These are phyloP conservation scores for Macroglossus sobrinus DNA, from an alignment of 2,113 vertebrate genomes.

Conservation along the genomic window DNA sequence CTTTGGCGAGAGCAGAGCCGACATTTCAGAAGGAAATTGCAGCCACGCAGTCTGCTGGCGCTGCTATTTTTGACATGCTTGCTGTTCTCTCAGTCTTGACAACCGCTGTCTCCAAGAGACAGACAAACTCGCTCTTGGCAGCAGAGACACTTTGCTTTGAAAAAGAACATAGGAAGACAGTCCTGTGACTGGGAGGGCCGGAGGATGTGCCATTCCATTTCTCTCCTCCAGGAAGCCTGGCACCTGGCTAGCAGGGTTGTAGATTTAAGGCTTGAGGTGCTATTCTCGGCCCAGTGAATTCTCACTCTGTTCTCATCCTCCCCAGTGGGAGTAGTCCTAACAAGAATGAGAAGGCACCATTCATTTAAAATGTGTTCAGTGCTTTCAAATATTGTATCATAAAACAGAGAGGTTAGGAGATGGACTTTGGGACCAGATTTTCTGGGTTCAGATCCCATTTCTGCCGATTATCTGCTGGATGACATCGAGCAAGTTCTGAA, in stretches of 20 bases:
- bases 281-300: fast-evolving
- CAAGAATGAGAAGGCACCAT: fast-evolving
- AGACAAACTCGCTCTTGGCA: constrained; percentile 58
- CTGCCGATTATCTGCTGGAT: neutral
- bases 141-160: neutral
- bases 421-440: neutral
- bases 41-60: constrained; percentile 59
- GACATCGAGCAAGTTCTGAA: neutral
- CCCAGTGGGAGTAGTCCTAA: too few species aligned
- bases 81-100: constrained; percentile 78
- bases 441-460: neutral
- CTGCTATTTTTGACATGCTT: constrained; percentile 77
- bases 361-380: neutral
- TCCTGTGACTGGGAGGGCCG: neutral
- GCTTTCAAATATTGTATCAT: neutral
- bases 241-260: fast-evolving
- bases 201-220: neutral
- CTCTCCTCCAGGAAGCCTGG: neutral
- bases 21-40: constrained; percentile 73
- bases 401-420: neutral
- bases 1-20: constrained; percentile 59
- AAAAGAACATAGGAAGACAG: neutral
- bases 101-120: constrained; percentile 82
- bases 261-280: neutral
- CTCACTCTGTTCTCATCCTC: neutral